Evolutionary conservation across 23 tunicate species (phyloP).

Genomic region (Oikopleura albicans): DNA sequence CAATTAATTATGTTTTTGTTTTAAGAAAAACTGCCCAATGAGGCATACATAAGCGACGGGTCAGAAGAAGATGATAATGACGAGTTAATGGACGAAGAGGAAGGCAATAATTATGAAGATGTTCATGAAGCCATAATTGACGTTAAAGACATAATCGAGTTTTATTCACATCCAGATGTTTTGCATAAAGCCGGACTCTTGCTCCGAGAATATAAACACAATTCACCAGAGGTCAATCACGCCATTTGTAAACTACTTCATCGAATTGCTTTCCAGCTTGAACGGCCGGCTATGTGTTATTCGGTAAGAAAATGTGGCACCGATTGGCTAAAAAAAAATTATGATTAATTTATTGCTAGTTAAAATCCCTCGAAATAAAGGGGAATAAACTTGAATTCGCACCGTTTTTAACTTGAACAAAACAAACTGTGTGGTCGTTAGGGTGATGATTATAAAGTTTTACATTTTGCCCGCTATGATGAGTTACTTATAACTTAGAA

Average conservation of each 20-base stretch:
- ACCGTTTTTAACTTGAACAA: too few species aligned
- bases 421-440: too few species aligned
- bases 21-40: conserved; percentile 4
- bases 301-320: too few species aligned
- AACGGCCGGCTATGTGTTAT: conserved; percentile 10
- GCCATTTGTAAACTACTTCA: conserved; percentile 12
- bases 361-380: too few species aligned
- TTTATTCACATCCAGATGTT: background rate
- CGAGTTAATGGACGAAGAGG: background rate
- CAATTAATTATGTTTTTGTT: too few species aligned
- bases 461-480: too few species aligned
- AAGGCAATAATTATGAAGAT: background rate
- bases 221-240: background rate
- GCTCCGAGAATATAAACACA: background rate
- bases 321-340: too few species aligned
- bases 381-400: too few species aligned
- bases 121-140: background rate
- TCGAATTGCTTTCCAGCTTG: background rate
- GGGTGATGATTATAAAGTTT: too few species aligned
- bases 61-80: background rate
- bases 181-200: background rate
- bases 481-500: too few species aligned
- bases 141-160: background rate
- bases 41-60: background rate
- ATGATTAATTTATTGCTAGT: too few species aligned